These are phyloP conservation scores for Catharus minimus DNA, from an alignment of 2,113 vertebrate species.

Conservation along the genomic window DNA sequence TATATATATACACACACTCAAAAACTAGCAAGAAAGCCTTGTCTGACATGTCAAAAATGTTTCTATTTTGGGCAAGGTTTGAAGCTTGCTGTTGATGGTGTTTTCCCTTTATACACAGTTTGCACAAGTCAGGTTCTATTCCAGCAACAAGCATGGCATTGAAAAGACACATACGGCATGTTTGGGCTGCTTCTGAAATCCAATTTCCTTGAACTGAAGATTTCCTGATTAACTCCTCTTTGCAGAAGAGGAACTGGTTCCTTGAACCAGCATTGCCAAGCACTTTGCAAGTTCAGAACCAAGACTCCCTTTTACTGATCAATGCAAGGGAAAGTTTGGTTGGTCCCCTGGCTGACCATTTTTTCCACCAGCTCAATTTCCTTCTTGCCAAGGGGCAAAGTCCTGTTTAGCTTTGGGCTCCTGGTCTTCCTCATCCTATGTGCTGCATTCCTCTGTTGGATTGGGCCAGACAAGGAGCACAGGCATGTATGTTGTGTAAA, in stretches of 20 bases:
- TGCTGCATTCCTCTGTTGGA: rapidly evolving
- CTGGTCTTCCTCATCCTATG: background rate
- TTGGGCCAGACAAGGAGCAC: background rate
- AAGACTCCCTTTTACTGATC: background rate
- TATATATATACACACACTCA: slow-evolving; percentile 24
- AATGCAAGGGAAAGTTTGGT: background rate
- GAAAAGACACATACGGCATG: background rate
- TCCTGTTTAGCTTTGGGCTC: background rate
- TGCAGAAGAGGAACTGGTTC: background rate
- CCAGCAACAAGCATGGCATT: background rate
- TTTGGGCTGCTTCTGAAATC: background rate
- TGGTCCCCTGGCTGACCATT: rapidly evolving
- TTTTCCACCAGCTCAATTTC: background rate
- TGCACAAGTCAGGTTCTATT: background rate
- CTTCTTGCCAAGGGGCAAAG: background rate
- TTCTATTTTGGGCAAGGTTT: slow-evolving; percentile 8
- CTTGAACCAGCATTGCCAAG: background rate
- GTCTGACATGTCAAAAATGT: background rate
- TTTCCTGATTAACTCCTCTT: background rate
- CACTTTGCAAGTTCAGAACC: background rate
- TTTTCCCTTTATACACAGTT: background rate
- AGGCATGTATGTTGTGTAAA: background rate
- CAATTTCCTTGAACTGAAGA: background rate
- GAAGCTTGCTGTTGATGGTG: background rate
- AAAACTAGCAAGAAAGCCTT: background rate